Evolutionary conservation across 2,797 vertebrate species (phyloP).

Genomic region (Gadopsis bispinosus): DNA sequence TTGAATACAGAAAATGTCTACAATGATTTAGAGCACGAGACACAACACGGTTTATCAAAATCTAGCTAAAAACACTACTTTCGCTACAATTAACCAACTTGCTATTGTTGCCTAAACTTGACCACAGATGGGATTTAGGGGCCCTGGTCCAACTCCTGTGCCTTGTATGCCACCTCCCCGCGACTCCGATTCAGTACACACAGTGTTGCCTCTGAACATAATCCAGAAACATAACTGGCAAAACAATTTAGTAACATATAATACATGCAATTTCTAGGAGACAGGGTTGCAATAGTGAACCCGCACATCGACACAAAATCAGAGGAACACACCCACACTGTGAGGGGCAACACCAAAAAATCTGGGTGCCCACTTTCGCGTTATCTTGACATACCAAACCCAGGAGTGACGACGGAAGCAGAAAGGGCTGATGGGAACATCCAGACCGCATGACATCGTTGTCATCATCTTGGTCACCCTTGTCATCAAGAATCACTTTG

Average conservation of each 20-base stretch:
- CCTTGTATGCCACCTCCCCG: not conserved
- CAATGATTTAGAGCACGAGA: not conserved
- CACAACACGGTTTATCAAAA: not conserved
- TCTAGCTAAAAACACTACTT: not conserved
- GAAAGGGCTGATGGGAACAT: slow-evolving; percentile 54
- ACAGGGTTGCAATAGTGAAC: not conserved
- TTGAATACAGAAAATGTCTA: not conserved
- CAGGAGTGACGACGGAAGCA: slow-evolving; percentile 66
- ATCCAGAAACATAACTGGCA: not conserved
- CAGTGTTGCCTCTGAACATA: not conserved
- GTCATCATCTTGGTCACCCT: slow-evolving; percentile 36
- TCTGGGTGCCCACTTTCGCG: not conserved
- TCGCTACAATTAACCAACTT: not conserved
- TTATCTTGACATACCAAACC: slow-evolving; percentile 66
- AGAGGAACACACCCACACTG: not conserved
- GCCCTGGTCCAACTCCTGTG: not conserved
- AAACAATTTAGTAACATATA: not conserved
- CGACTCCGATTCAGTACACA: not conserved
- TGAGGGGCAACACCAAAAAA: not conserved
- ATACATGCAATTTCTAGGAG: not conserved
- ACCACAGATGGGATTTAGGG: not conserved
- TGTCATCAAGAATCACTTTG: slow-evolving; percentile 32
- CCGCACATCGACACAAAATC: not conserved
- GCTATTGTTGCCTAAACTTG: not conserved
- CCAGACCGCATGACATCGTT: slow-evolving; percentile 35